Conservation (phyloP, 2,888 invertebrate genomes). For the Emmelina monodactyla region DNA sequence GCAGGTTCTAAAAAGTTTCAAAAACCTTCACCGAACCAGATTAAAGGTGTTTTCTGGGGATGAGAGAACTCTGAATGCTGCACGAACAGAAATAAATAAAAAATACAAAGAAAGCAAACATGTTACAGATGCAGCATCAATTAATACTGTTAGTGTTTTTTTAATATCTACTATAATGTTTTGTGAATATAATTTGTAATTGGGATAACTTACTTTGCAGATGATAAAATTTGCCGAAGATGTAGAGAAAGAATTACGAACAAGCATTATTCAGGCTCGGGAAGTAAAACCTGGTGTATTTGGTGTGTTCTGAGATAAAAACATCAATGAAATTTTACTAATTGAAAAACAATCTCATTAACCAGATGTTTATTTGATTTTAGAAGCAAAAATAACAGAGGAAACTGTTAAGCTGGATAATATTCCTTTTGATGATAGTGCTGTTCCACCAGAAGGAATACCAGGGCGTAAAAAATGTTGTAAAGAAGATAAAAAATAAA, state of each 20-base stretch:
- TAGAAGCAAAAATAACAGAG: slow-evolving; percentile 68
- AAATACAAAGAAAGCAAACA: slow-evolving; percentile 74
- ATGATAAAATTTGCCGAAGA: slow-evolving; percentile 72
- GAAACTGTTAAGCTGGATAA: slow-evolving; percentile 72
- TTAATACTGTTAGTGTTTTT: slow-evolving; percentile 66
- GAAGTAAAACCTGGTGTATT: slow-evolving; percentile 69
- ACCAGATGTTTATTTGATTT: slow-evolving; percentile 28
- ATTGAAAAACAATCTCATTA: background rate
- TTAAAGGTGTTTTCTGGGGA: slow-evolving; percentile 74
- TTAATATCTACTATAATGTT: slow-evolving; percentile 6
- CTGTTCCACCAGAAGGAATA: slow-evolving; percentile 36
- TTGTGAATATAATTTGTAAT: background rate
- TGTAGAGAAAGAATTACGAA: slow-evolving; percentile 74
- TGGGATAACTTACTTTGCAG: slow-evolving; percentile 42
- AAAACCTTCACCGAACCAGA: slow-evolving; percentile 75
- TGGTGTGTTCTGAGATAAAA: slow-evolving; percentile 4
- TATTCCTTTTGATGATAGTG: slow-evolving; percentile 65
- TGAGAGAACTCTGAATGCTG: slow-evolving; percentile 65
- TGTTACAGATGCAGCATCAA: slow-evolving; percentile 64
- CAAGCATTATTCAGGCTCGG: slow-evolving; percentile 76
- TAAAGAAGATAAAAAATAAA: too few species aligned
- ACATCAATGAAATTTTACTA: background rate
- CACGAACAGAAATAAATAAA: slow-evolving; percentile 77
- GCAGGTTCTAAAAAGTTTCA: slow-evolving; percentile 75
- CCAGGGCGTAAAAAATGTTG: slow-evolving; percentile 4